Evolutionary conservation across 2,888 invertebrate species (phyloP).

Genomic region (Spisula solida): DNA sequence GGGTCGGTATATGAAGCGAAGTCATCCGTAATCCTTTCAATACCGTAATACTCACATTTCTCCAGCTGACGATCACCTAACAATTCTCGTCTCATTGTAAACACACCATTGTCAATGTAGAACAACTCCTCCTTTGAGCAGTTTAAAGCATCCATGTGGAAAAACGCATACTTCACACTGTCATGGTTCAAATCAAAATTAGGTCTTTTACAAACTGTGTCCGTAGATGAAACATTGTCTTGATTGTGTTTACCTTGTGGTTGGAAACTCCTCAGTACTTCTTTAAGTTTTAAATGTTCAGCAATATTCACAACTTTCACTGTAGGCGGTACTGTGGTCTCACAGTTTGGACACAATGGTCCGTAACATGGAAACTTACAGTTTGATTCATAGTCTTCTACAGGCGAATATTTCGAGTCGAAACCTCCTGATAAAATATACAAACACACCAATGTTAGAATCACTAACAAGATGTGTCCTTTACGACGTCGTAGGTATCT

Average conservation of each 20-base stretch:
- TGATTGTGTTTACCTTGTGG: not conserved
- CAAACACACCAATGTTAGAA: conserved; percentile 1
- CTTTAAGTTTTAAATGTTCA: conserved; percentile 53
- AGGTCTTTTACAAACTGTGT: conserved; percentile 74
- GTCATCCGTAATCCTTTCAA: conserved; percentile 77
- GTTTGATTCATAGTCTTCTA: not conserved
- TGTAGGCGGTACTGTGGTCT: not conserved
- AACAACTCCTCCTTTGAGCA: conserved; percentile 77
- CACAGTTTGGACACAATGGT: conserved; percentile 44
- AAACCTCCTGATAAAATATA: conserved; percentile 42
- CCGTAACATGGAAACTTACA: conserved; percentile 59
- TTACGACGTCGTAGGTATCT: conserved; percentile 38
- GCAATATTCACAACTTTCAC: conserved; percentile 55
- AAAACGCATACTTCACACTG: conserved; percentile 76
- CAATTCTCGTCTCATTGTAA: conserved; percentile 74
- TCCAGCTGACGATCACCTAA: conserved; percentile 70
- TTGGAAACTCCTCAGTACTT: conserved; percentile 28
- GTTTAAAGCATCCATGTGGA: conserved; percentile 72
- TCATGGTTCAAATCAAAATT: conserved; percentile 77
- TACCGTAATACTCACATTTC: conserved; percentile 76
- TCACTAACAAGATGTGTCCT: conserved; percentile 35
- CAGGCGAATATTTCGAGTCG: conserved; percentile 11
- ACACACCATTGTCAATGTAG: conserved; percentile 68
- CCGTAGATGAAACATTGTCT: conserved; percentile 20
- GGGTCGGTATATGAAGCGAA: conserved; percentile 74